Evolutionary conservation across 2,113 vertebrate genomes (phyloP), one percentile per base, ranked within the genome.

Genomic region (Cisticola juncidis): DNA sequence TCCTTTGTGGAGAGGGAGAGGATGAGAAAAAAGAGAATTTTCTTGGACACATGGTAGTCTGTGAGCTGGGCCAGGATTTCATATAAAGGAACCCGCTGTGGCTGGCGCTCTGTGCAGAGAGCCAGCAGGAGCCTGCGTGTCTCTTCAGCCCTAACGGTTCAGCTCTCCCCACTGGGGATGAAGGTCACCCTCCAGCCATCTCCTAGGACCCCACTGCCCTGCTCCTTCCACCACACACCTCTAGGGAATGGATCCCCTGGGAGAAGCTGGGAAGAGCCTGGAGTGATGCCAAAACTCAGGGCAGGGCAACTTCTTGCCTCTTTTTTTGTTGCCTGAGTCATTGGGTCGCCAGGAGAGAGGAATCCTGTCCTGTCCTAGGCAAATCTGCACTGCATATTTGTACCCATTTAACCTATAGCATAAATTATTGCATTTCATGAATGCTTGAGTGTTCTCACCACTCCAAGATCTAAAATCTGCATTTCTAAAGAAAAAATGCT

Each of bases 11-110:
- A 74, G 69, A 77, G 85, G 71, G 61, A 81, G 86, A 78, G 38
- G 94, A 94, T 93, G 94, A 81, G 86, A 83, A 92, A 81, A 96
- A 89, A 71, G 88, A 88, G 71, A 88, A 92, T 93, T 95, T 97
- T 94, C 68, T 97, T 96, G 94, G 95, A 96, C 90, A 66, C 95
- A 92, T 83, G 64, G 76, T 81, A 86, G 88, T 86, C 86, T 90
- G 86, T 3, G n/a, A 95, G 53, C 1, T 0, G 44, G 93, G 94
- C 90, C 95, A 96, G 93, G 80, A 88, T 86, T 94, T 86, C 72
- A 68, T 20, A 94, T 86, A 96, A 92, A 92, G 86, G 87, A 94
- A 82, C 53, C 38, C 0, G 6, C 92, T 86, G 76, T 88, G 93
- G 82, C 76, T 95, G 88, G 18, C n/a, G 66, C 80, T 72, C 60